Evolutionary conservation across 2,888 invertebrate genomes (phyloP).

Genomic region (Trichopoda pennipes): DNA sequence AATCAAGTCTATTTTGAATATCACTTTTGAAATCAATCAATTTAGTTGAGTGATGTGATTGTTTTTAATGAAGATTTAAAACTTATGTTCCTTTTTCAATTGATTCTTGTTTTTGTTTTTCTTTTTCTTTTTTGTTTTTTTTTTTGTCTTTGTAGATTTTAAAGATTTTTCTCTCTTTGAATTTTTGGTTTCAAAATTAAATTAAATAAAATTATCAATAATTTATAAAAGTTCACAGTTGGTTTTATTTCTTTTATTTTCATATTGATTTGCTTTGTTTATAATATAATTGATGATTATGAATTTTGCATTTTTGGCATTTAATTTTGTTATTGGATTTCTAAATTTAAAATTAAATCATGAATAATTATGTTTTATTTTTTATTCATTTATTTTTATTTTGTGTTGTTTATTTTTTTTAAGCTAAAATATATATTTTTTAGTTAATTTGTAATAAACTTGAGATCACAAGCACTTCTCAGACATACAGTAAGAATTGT

Average conservation of each 20-base stretch:
- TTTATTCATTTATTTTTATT: no score
- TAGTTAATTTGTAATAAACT: slow-evolving; percentile 74
- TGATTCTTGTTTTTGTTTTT: neutral
- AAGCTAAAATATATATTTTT: slow-evolving; percentile 67
- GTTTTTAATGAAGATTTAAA: slow-evolving; percentile 7
- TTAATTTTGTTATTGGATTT: slow-evolving; percentile 70
- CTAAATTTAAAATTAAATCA: slow-evolving; percentile 66
- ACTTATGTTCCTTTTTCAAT: neutral
- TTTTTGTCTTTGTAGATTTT: slow-evolving; percentile 55
- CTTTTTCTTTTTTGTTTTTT: slow-evolving; percentile 15
- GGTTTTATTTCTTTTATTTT: slow-evolving; percentile 16
- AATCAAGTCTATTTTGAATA: slow-evolving; percentile 51
- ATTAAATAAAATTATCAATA: slow-evolving; percentile 59
- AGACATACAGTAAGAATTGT: slow-evolving; percentile 28
- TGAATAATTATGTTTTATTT: slow-evolving; percentile 65
- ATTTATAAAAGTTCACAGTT: slow-evolving; percentile 35
- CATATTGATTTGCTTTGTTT: slow-evolving; percentile 7
- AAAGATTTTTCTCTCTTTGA: slow-evolving; percentile 52
- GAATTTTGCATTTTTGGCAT: slow-evolving; percentile 71
- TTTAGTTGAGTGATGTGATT: slow-evolving; percentile 18
- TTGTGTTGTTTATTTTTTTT: slow-evolving; percentile 69
- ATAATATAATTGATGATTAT: slow-evolving; percentile 47
- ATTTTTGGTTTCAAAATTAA: slow-evolving; percentile 53
- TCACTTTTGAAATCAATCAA: slow-evolving; percentile 54
- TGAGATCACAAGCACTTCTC: slow-evolving; percentile 79